Percentiles rank a stretch among this genome's conserved stretches.
These are phyloP conservation scores for Apostichopus californicus DNA, from an alignment of 35 echinoderm and acorn worm species.

Conservation along the genomic window DNA sequence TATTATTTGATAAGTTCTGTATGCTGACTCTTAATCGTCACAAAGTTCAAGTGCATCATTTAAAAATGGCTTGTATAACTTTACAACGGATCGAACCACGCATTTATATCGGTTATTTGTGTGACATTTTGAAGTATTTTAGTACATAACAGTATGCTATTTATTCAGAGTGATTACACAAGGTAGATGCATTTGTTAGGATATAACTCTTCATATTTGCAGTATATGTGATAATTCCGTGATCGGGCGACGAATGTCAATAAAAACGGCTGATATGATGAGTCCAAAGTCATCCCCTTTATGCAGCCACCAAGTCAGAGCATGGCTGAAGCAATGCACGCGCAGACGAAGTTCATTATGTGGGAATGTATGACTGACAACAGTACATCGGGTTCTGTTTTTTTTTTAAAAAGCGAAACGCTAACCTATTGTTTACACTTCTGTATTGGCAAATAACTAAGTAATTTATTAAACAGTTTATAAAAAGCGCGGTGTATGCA, in stretches of 20 bases:
- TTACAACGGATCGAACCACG: no score
- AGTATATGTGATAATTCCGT: neutral
- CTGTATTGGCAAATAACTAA: neutral
- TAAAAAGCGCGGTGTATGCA: neutral
- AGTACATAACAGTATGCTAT: no score
- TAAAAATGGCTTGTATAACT: no score
- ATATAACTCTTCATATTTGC: neutral
- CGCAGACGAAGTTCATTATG: neutral
- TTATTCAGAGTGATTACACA: no score
- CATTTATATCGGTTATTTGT: no score
- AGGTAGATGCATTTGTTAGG: neutral
- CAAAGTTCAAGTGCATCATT: no score
- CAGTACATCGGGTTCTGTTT: no score
- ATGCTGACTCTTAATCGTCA: no score
- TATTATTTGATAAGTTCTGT: no score
- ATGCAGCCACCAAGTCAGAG: no score
- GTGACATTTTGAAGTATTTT: no score
- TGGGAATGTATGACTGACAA: no score
- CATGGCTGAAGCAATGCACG: neutral
- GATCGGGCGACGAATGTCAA: neutral
- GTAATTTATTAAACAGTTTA: neutral
- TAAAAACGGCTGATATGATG: slow-evolving; percentile 3
- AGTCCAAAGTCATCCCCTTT: neutral
- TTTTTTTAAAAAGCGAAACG: neutral
- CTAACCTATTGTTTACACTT: neutral